Base-by-base conservation (phyloP, 2,888 invertebrate species). In the Hirtodrosophila trivittata region DNA sequence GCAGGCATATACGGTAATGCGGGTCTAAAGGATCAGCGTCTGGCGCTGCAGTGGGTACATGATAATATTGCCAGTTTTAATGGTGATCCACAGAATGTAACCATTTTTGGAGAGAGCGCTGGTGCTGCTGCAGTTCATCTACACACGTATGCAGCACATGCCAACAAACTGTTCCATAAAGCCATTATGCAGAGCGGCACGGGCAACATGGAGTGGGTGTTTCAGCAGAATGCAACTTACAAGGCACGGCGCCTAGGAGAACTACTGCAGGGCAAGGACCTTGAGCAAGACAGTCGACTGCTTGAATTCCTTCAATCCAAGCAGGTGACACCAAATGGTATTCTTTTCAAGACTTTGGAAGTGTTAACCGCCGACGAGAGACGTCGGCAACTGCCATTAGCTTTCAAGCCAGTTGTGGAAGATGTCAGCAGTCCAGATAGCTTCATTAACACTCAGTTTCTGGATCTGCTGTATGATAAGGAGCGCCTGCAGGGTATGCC, bases 11-110 rank as follows among this genome's bases (percentile, higher is more conserved):
- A 77, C 14, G 91, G 91, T 1, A 91, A 91, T 72, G 88, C 88
- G 1, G 91, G 89, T 0, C 64, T 91, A 0, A 90, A 90, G 56
- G 91, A 91, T 77, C 91, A 91, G 72, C 90, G 76, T 26, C 54
- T 92, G 16, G 93, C 93, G 7, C 89, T 92, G 73, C 90, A 91
- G 66, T 90, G 91, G 73, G 45, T 91, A 87, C 69, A 91, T 1
- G 92, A 91, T 0, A 75, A 92, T 89, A 78, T 92, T 88, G 50
- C 80, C 73, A 78, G 91, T 88, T 88, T 92, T 88, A 90, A 90
- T 89, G 77, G 91, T 86, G 91, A 92, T 91, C 80, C 89, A 0
- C 59, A 77, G 5, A 90, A 90, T 52, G 82, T 90, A 0, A 90
- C 90, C 0, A 26, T 91, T 1, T 90, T 90, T 18, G 91, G 91